Base-by-base conservation (phyloP, 2,797 vertebrate species). In the Steatocranus sp. region DNA sequence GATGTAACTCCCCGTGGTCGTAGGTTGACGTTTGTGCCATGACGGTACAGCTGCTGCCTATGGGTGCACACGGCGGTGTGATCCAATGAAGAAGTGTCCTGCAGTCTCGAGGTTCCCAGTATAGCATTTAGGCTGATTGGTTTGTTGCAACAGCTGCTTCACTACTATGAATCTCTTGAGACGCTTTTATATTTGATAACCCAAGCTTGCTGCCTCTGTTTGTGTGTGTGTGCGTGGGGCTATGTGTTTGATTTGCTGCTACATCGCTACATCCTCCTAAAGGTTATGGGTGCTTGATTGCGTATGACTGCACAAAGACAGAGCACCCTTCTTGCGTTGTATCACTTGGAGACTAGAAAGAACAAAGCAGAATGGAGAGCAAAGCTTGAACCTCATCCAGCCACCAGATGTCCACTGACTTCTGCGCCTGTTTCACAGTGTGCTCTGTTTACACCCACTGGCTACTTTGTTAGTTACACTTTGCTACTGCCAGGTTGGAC, bases 141-240 rank as follows among this genome's bases (percentile, higher is more conserved):
- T 89, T 89, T 50, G 27, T 8, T 43, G 32, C 76, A 85, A 80
- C 90, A 90, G 87, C 84, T 91, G 90, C 80, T 80, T 87, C 82
- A 83, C 82, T 50, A 30, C 32, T 5, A 3, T 32, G 34, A 79
- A 82, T 53, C 54, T 76, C 68, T 46, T 36, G 68, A 27, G 38
- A 70, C 54, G 30, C 36, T 81, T 49, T 23, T 75, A 75, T 75
- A 50, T 20, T 51, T 7, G 73, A 56, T 76, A 8, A 27, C 75
- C 75, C 51, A 83, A 90, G 82, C 89, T 88, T 91, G 86, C 83
- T 36, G 76, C 76, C 23, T 32, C 43, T 74, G 46, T 48, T 53
- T 43, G 75, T 53, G 43, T 80, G 27, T 58, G 32, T 8, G 75
- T 38, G 32, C 43, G 49, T 54, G 30, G 78, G 12, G n/a, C 6